Conservation (phyloP, 2,797 vertebrate genomes). For the Decapterus maruadsi region DNA sequence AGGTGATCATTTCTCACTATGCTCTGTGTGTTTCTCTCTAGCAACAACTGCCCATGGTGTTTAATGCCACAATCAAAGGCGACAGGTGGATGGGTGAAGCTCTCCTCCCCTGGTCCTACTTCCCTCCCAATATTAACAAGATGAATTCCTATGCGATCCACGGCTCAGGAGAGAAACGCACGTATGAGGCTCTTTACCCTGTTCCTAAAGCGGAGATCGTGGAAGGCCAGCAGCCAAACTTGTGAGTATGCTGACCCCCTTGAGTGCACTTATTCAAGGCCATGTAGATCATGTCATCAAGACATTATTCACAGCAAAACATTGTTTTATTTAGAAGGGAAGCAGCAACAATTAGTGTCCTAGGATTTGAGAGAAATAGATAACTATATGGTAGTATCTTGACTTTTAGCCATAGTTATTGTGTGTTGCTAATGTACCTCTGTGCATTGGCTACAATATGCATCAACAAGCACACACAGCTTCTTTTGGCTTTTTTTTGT, state of each 20-base stretch:
- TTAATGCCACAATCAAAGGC: constrained; percentile 68
- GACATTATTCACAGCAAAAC: not conserved
- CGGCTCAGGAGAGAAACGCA: constrained; percentile 78
- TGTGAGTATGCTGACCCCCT: constrained; percentile 76
- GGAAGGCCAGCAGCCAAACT: constrained; percentile 79
- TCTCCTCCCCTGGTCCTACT: constrained; percentile 82
- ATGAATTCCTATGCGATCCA: constrained; percentile 86
- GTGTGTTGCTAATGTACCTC: not conserved
- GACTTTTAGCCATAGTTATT: not conserved
- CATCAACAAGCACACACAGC: too few relatives aligned
- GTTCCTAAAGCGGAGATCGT: constrained; percentile 76
- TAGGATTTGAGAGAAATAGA: not conserved
- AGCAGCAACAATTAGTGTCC: not conserved
- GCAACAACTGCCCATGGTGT: constrained; percentile 85
- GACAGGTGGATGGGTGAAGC: constrained; percentile 77
- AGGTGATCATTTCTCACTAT: not conserved
- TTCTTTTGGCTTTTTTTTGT: too few relatives aligned
- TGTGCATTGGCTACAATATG: not conserved
- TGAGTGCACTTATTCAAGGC: not conserved
- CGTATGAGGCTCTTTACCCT: constrained; percentile 82
- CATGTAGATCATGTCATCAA: not conserved
- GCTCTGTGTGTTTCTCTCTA: constrained; percentile 56
- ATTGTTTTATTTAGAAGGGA: not conserved
- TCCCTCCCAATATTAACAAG: constrained; percentile 84
- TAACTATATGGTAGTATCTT: not conserved